Conservation (phyloP, 30 jellyfish, hydroid and myxozoan species). For the Hydractinia echinata region DNA sequence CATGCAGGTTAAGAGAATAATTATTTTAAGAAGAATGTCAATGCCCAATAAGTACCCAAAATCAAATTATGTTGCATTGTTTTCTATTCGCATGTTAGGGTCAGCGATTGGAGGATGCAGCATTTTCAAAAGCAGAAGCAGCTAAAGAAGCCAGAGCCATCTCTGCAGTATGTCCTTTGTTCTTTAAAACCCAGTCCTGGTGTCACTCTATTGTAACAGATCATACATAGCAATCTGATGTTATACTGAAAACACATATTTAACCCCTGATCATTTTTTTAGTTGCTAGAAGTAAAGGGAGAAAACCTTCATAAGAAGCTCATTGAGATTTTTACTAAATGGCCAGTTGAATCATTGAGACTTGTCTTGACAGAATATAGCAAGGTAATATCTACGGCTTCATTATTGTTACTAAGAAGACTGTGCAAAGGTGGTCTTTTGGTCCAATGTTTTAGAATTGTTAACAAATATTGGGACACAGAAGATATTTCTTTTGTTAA, state of each 20-base stretch:
- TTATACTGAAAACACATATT: too few species aligned
- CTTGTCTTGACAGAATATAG: constrained; percentile 55
- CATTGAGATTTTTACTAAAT: constrained; percentile 47
- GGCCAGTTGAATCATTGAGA: constrained; percentile 42
- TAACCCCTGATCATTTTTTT: not conserved
- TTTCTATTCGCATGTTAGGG: constrained; percentile 30
- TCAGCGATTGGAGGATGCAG: constrained; percentile 51
- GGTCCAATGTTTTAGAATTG: not conserved
- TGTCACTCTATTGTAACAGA: too few species aligned
- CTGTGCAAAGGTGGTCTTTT: not conserved
- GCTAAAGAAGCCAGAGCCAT: constrained; percentile 54
- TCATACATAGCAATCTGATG: too few species aligned
- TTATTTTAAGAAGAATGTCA: too few species aligned
- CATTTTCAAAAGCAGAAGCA: constrained; percentile 50
- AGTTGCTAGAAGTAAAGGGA: constrained; percentile 68
- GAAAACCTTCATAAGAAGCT: constrained; percentile 63
- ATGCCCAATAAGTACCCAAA: too few species aligned
- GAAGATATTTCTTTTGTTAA: not conserved
- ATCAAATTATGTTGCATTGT: too few species aligned
- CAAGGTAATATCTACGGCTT: constrained; percentile 41
- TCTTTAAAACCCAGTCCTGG: not conserved
- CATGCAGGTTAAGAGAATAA: too few species aligned
- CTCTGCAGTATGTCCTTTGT: constrained; percentile 47
- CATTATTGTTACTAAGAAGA: too few species aligned
- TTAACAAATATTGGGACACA: not conserved